These are phyloP conservation scores for Ericerus pela DNA, from an alignment of 1,140 invertebrate genomes.

Conservation along the genomic window DNA sequence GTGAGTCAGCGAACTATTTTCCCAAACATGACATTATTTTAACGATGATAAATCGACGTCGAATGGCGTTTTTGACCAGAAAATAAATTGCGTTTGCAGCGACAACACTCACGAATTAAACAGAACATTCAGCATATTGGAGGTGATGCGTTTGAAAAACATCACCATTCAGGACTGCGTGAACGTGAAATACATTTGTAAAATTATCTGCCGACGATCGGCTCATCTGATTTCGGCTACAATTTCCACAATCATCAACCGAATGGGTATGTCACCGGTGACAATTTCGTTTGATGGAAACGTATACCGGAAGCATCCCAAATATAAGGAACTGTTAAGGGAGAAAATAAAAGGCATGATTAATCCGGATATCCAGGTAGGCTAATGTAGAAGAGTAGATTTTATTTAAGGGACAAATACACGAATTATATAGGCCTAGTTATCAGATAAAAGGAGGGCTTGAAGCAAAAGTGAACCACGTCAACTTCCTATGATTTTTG, in stretches of 20 bases:
- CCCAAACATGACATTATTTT: background rate
- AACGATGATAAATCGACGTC: background rate
- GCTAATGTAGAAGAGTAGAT: too few species aligned
- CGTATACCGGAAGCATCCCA: slow-evolving; percentile 87
- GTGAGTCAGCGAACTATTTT: slow-evolving; percentile 31
- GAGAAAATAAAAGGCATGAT: background rate
- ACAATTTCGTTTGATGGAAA: slow-evolving; percentile 57
- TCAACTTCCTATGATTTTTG: too few species aligned
- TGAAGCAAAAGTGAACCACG: too few species aligned
- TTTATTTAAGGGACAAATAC: too few species aligned
- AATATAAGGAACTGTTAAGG: slow-evolving; percentile 54
- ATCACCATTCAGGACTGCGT: slow-evolving; percentile 71
- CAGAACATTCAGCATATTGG: slow-evolving; percentile 25
- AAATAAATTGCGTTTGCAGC: slow-evolving; percentile 39
- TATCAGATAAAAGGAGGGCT: too few species aligned
- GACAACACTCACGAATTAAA: background rate
- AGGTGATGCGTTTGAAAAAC: slow-evolving; percentile 59
- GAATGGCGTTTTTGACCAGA: slow-evolving; percentile 18
- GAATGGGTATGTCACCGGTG: background rate
- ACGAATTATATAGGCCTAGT: too few species aligned
- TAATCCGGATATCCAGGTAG: background rate
- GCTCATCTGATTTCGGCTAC: slow-evolving; percentile 82
- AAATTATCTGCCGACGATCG: slow-evolving; percentile 73
- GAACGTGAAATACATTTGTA: slow-evolving; percentile 76
- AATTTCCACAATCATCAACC: slow-evolving; percentile 34